Percentiles rank a stretch among this genome's conserved stretches.
These are phyloP conservation scores for Mesocricetus auratus DNA, from an alignment of 2,113 vertebrate species.

Conservation along the genomic window DNA sequence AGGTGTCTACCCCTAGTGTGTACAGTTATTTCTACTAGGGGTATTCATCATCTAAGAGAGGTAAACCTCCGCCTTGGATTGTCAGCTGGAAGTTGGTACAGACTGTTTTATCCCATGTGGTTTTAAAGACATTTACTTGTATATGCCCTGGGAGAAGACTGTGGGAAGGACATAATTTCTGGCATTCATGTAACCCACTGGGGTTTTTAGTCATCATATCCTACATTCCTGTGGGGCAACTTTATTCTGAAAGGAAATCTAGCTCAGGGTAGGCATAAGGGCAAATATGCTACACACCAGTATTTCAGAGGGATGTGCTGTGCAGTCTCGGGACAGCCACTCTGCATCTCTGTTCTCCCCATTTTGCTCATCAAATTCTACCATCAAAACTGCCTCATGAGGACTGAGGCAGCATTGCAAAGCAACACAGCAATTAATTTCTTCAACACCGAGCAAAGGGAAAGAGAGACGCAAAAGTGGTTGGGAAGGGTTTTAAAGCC, in stretches of 20 bases:
- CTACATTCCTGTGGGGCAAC: not conserved
- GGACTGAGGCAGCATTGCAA: not conserved
- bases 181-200: not conserved
- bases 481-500: not conserved
- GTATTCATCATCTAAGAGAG: not conserved
- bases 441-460: not conserved
- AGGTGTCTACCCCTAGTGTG: not conserved
- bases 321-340: not conserved
- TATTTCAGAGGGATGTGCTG: not conserved
- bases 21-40: not conserved
- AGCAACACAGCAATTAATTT: not conserved
- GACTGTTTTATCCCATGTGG: not conserved
- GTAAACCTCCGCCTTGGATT: not conserved
- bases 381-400: not conserved
- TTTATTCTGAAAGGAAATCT: not conserved
- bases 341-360: not conserved
- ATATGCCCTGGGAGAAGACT: not conserved
- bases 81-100: not conserved
- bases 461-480: not conserved
- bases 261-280: not conserved
- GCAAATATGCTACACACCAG: not conserved
- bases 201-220: not conserved
- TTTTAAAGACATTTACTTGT: constrained; percentile 40
- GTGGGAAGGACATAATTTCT: constrained; percentile 7
- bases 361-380: not conserved